A percentile compares a stretch with the other conserved stretches of the same genome.
phyloP scores from a whole-genome alignment of 2,888 invertebrate species.

The Yponomeuta cagnagella region DNA sequence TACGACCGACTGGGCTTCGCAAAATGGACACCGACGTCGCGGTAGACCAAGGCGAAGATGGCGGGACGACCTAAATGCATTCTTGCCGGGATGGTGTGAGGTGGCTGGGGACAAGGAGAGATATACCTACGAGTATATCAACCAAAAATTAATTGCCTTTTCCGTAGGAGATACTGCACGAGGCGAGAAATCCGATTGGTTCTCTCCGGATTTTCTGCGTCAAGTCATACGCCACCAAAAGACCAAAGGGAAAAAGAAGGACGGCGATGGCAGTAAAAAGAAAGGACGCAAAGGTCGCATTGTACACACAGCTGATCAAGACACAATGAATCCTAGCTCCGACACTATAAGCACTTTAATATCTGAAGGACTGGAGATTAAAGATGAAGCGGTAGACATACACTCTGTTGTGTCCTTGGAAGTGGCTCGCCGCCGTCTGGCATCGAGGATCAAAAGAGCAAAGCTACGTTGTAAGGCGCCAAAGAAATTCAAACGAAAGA shows the following conservation, averaged over 20 bases:
- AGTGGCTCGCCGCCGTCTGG: neutral
- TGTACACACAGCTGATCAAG: neutral
- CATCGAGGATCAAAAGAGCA: neutral
- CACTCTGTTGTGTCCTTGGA: neutral
- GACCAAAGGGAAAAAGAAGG: neutral
- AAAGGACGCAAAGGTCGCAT: neutral
- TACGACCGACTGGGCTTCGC: too few species aligned
- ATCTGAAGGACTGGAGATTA: neutral
- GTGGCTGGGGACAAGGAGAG: too few species aligned
- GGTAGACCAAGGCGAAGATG: too few species aligned
- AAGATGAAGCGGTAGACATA: neutral
- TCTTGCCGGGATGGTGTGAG: too few species aligned
- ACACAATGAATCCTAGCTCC: neutral
- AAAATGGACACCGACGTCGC: neutral
- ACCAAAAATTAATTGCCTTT: neutral
- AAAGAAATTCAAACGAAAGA: neutral
- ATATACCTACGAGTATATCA: neutral
- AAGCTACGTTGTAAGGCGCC: neutral
- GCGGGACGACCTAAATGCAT: too few species aligned
- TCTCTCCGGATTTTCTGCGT: neutral
- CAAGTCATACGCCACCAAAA: neutral
- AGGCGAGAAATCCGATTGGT: neutral
- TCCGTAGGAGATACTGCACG: neutral
- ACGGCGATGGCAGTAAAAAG: neutral
- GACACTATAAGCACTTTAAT: neutral